Conservation (phyloP, 2,113 vertebrate species). For the Puffinus mauretanicus region DNA sequence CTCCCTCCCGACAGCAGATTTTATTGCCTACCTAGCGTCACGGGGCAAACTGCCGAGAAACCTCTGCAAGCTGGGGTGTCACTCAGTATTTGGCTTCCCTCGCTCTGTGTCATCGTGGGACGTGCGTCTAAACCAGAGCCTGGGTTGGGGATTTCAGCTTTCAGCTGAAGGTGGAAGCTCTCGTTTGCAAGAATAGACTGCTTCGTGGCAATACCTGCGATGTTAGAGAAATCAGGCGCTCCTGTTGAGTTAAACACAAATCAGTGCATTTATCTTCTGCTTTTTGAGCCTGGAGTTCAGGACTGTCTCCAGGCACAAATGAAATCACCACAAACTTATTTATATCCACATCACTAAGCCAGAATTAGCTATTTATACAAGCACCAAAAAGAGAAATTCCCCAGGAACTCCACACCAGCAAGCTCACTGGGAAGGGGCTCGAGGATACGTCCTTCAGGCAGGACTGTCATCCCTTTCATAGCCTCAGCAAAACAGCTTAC, state of each 20-base stretch:
- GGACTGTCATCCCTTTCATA: not conserved
- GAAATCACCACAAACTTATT: not conserved
- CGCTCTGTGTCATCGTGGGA: not conserved
- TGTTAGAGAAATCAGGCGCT: not conserved
- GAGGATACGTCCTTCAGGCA: not conserved
- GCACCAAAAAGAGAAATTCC: not conserved
- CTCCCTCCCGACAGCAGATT: not conserved
- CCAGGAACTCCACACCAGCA: not conserved
- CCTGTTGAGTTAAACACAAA: not conserved
- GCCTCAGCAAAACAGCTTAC: not conserved
- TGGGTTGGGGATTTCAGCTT: not conserved
- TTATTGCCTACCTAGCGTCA: not conserved
- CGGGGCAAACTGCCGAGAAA: not conserved
- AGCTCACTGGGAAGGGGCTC: not conserved
- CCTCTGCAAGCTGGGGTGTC: not conserved
- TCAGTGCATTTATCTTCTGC: not conserved
- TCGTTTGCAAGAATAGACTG: not conserved
- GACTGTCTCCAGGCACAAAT: not conserved
- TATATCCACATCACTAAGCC: not conserved
- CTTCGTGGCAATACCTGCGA: not conserved
- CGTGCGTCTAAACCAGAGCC: not conserved
- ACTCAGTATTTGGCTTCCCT: too few relatives aligned
- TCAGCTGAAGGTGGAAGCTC: not conserved
- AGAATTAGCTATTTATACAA: not conserved
- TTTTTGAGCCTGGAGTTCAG: not conserved